phyloP scores from a whole-genome alignment of 2,797 vertebrate species.

The Siniperca obscura region DNA sequence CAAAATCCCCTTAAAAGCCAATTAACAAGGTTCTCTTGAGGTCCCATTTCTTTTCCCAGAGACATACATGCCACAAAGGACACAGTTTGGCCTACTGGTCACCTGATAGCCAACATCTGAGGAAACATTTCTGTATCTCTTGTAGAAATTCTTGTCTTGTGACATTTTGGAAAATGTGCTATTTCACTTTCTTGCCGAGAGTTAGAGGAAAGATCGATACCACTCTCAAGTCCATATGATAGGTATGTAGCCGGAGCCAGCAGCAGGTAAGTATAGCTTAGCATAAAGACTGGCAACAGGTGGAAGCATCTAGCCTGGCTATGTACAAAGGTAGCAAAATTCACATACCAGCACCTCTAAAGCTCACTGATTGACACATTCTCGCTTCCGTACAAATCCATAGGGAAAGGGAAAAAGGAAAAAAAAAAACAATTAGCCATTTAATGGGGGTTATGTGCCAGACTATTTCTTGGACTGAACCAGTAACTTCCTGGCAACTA shows the following conservation, averaged over 20 bases:
- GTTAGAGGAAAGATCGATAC: not conserved
- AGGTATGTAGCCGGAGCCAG: not conserved
- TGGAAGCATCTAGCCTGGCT: not conserved
- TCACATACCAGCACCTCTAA: not conserved
- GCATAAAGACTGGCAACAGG: not conserved
- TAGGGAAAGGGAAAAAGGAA: no score
- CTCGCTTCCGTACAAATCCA: not conserved
- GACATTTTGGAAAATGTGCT: not conserved
- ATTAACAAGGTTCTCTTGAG: constrained; percentile 20
- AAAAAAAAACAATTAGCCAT: not conserved
- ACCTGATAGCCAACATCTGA: not conserved
- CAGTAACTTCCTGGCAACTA: not conserved
- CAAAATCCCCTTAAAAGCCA: constrained; percentile 30
- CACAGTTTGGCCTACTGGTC: not conserved
- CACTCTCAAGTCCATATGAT: not conserved
- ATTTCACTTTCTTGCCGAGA: not conserved
- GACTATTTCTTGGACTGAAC: not conserved
- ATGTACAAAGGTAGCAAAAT: not conserved
- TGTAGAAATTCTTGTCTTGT: constrained; percentile 6
- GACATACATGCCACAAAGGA: not conserved
- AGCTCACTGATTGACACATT: not conserved
- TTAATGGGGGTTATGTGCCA: not conserved
- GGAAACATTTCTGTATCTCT: not conserved
- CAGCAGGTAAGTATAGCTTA: not conserved
- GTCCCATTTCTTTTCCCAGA: not conserved